Evolutionary conservation across 1,140 invertebrate genomes (phyloP), one percentile per base, ranked within the genome.

Genomic region (Meteorus sp.): DNA sequence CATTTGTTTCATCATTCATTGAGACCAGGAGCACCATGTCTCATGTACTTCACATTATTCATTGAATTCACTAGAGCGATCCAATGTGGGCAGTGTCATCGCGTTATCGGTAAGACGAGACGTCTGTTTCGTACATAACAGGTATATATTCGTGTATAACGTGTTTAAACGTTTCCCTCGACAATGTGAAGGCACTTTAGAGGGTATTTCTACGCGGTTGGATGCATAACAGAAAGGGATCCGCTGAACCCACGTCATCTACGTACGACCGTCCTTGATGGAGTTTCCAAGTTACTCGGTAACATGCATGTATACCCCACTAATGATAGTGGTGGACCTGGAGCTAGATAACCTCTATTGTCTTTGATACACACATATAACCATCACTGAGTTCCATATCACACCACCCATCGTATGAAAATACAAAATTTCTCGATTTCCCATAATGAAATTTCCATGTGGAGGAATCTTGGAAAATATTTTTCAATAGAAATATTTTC

Each of bases 11-110:
- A n/a, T n/a, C n/a, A n/a, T n/a, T n/a, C n/a, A n/a, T n/a, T n/a
- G n/a, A n/a, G n/a, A n/a, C n/a, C n/a, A n/a, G n/a, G 22, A 29
- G 41, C 4, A 31, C 56, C 31, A 29, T 11, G 19, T 27, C 15
- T 19, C 31, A 44, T 19, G 37, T 58, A 37, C 33, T 58, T 58
- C 51, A 58, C 45, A 58, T 58, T 50, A 58, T 50, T 56, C 20
- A 56, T 56, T 56, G 54, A 56, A 56, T 41, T 56, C 39, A 43
- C 11, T 22, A 22, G 19, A 27, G 44, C 44, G 44, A 47, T 7
- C 25, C 2, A 25, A 25, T 47, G 23, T 47, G 44, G 44, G 11
- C 8, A 8, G 8, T 3, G 3, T 3, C 44, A 27, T 9, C 13
- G 44, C 25, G 20, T 47, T 47, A 47, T 47, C 44, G 13, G 23